A percentile compares a stretch with the other conserved stretches of the same genome.
Conservation (phyloP, 2,888 invertebrate species). For the Phaedon cochleariae region DNA sequence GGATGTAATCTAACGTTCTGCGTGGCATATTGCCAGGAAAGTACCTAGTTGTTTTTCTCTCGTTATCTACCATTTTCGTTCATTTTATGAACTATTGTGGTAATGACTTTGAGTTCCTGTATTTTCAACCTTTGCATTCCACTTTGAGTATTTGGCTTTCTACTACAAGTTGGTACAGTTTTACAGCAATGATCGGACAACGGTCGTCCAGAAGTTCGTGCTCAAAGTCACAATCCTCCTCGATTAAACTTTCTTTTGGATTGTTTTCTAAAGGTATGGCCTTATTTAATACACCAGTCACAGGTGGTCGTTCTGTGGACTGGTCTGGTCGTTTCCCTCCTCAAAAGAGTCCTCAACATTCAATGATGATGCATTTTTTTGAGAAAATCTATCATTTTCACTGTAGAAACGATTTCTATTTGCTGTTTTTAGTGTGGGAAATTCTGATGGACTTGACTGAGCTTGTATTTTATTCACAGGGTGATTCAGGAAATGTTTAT, state of each 20-base stretch:
- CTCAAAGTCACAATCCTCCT: background rate
- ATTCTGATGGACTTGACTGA: too few relatives aligned
- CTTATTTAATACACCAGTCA: background rate
- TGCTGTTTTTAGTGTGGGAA: too few relatives aligned
- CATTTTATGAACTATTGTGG: too few relatives aligned
- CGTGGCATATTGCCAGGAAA: too few relatives aligned
- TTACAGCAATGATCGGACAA: background rate
- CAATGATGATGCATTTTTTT: background rate
- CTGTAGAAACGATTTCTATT: background rate
- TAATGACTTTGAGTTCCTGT: too few relatives aligned
- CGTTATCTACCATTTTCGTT: too few relatives aligned
- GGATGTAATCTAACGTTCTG: too few relatives aligned
- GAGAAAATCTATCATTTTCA: background rate
- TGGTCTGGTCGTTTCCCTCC: background rate
- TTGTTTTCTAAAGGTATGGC: background rate
- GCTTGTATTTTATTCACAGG: background rate
- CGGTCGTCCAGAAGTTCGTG: background rate
- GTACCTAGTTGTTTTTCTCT: too few relatives aligned
- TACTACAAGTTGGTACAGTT: too few relatives aligned
- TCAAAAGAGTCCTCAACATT: background rate
- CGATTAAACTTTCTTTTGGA: background rate
- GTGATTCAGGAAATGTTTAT: background rate
- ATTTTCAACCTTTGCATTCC: too few relatives aligned
- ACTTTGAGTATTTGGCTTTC: too few relatives aligned
- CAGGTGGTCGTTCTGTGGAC: background rate